Evolutionary conservation across 53 echinoderm and acorn worm genomes (phyloP), one percentile per base, ranked within the genome.

Genomic region (Zoroaster sp.): DNA sequence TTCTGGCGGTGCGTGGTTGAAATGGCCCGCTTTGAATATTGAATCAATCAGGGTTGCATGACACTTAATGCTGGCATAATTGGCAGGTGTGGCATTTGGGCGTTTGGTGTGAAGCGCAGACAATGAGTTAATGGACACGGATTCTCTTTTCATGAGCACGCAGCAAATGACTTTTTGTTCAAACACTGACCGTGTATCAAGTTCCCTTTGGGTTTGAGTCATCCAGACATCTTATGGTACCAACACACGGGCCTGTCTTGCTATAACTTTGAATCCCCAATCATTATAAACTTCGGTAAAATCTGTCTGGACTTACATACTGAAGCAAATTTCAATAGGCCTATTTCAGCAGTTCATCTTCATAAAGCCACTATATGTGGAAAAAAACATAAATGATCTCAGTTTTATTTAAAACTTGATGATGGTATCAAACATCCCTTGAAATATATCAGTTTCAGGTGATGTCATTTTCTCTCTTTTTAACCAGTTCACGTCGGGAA

Each of bases 1-100:
- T 21, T 15, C 66, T 28, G 15, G 41, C 4, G 75, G 30, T 9
- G 45, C 47, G 46, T 31, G 45, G 4, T 41, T 42, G 13, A 20
- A 3, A 66, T n/a, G 79, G 38, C 40, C n/a, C 25, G 21, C 13
- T 40, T 40, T 66, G 66, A 55, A 30, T 66, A 67, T 42, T 65
- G n/a, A 66, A 81, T 66, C 81, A 66, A 66, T 23, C 66, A 28
- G 28, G 38, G 40, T 66, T 25, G 81, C 5, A 42, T 40, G 41
- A 66, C 63, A 59, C 63, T 59, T 59, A 59, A 59, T 59, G 63
- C 21, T 25, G 63, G 63, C 21, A 81, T 67, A 33, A 81, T 41
- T 81, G 81, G 33, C 43, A 81, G 81, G 81, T 81, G 81, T 43
- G 66, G 66, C 31, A 81, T 81, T 81, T 67, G 67, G 30, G 36